Conservation (phyloP, 2,888 invertebrate genomes). For the Eristalinus aeneus region DNA sequence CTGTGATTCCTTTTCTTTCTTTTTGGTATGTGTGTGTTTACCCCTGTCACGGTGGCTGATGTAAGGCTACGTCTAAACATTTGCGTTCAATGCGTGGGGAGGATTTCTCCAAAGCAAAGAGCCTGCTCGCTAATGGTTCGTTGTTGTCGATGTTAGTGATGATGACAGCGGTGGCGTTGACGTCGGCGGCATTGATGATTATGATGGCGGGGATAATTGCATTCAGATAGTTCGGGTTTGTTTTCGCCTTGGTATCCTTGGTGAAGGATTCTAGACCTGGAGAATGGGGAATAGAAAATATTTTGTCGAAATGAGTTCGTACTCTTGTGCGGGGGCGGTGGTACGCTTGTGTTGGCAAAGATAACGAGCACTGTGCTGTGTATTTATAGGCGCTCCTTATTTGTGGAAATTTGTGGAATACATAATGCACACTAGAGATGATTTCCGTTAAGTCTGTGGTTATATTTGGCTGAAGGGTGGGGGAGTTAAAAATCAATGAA, state of each 20-base stretch:
- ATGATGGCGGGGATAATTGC: background rate
- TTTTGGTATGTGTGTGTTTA: constrained; percentile 8
- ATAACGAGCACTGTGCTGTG: constrained; percentile 36
- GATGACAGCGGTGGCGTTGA: background rate
- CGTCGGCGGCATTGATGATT: constrained; percentile 13
- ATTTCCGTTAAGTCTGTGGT: background rate
- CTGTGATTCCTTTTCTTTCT: background rate
- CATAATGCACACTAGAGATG: background rate
- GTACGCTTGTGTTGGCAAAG: constrained; percentile 48
- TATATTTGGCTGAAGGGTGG: constrained; percentile 10
- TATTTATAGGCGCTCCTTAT: constrained; percentile 19
- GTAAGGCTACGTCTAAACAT: background rate
- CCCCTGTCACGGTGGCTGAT: constrained; percentile 21
- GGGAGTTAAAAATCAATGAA: background rate
- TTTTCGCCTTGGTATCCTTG: constrained; percentile 50
- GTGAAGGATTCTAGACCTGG: constrained; percentile 53
- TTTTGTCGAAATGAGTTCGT: constrained; percentile 46
- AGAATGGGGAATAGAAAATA: constrained; percentile 4
- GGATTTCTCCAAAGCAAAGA: background rate
- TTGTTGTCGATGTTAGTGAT: constrained; percentile 15
- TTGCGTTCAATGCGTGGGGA: background rate
- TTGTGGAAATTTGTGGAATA: constrained; percentile 39
- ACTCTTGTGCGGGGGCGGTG: constrained; percentile 16
- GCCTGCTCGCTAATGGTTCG: background rate
- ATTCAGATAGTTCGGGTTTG: constrained; percentile 27